These are phyloP conservation scores for Heteromyza rotundicornis DNA, from an alignment of 2,888 invertebrate species.

Conservation along the genomic window DNA sequence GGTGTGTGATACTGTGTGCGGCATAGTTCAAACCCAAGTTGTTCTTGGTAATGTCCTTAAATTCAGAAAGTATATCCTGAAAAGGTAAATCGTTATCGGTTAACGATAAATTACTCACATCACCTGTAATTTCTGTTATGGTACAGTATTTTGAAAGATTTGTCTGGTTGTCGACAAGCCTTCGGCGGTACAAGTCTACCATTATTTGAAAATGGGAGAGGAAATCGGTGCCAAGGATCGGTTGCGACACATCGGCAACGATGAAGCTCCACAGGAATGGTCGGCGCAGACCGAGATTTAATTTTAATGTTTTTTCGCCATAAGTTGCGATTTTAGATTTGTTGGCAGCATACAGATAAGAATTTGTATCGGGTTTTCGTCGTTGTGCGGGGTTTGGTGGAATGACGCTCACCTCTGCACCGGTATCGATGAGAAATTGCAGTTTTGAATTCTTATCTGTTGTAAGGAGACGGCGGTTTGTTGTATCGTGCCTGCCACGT, in stretches of 20 bases:
- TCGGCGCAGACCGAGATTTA: constrained; percentile 22
- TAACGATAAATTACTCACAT: background rate
- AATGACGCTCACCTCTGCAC: constrained; percentile 6
- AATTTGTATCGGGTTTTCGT: no score
- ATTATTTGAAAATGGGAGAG: constrained; percentile 10
- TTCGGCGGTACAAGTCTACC: constrained; percentile 3
- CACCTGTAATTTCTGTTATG: background rate
- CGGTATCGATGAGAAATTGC: constrained; percentile 10
- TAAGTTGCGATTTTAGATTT: constrained; percentile 15
- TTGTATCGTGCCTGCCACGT: constrained; percentile 6
- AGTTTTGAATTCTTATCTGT: background rate
- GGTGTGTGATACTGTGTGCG: constrained; percentile 17
- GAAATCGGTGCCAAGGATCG: constrained; percentile 27
- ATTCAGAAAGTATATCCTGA: constrained; percentile 17
- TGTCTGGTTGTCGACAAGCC: no score
- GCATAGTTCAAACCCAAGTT: background rate
- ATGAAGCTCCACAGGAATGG: constrained; percentile 19
- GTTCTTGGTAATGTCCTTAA: constrained; percentile 12
- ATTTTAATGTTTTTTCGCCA: constrained; percentile 16
- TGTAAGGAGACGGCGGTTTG: constrained; percentile 12
- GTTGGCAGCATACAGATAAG: no score
- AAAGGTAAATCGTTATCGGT: constrained; percentile 17
- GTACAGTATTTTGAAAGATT: background rate
- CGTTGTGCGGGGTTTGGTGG: background rate
- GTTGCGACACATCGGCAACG: constrained; percentile 24